These are phyloP conservation scores for Porites cylindrica DNA, from an alignment of 92 coral and sea anemone species.

Conservation along the genomic window DNA sequence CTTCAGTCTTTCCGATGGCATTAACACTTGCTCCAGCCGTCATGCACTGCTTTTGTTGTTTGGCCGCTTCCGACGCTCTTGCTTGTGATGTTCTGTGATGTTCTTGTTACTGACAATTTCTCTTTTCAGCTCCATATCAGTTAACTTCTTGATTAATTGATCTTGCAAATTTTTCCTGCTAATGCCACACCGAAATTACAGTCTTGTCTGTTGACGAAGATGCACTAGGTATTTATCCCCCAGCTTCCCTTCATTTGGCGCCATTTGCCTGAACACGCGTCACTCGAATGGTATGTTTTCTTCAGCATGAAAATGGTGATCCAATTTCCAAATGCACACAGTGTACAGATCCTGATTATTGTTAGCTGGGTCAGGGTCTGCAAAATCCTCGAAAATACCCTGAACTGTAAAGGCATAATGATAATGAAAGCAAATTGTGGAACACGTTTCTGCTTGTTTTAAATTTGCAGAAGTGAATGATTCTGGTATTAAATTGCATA, in stretches of 20 bases:
- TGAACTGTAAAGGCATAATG: conserved; percentile 13
- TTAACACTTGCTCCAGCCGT: conserved; percentile 13
- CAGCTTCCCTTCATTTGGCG: conserved; percentile 51
- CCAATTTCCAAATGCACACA: conserved; percentile 60
- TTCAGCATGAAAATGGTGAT: conserved; percentile 47
- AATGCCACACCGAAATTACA: conserved; percentile 60
- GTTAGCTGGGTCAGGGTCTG: conserved; percentile 30
- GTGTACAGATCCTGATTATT: conserved; percentile 24
- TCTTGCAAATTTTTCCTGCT: conserved; percentile 56
- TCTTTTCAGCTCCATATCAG: conserved; percentile 46
- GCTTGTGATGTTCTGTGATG: conserved; percentile 11
- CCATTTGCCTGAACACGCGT: conserved; percentile 59
- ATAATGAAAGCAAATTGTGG: too few species aligned
- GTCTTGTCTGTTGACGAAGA: conserved; percentile 57
- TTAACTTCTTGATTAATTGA: conserved; percentile 64
- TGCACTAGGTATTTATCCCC: conserved; percentile 61
- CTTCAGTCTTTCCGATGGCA: not conserved
- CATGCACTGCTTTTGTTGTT: conserved; percentile 53
- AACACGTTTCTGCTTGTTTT: too few species aligned
- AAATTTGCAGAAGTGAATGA: too few species aligned
- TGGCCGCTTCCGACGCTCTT: conserved; percentile 65
- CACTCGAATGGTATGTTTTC: conserved; percentile 59
- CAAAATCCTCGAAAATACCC: conserved; percentile 61
- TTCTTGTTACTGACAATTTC: conserved; percentile 49
- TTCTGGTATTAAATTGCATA: too few species aligned